phyloP scores from a whole-genome alignment of 2,888 invertebrate genomes.

The Anoplius nigerrimus region DNA sequence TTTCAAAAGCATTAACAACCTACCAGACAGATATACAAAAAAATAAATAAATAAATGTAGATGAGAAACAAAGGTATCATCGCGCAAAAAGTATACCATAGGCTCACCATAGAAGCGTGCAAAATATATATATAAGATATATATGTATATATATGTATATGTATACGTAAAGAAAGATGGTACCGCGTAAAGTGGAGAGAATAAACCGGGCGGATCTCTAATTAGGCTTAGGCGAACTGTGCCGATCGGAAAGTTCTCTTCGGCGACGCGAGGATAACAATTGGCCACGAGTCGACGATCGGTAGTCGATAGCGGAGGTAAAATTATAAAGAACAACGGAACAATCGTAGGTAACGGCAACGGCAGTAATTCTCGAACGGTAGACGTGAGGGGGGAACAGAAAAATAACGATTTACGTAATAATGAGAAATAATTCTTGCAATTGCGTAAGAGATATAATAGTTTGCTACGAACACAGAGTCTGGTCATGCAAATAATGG shows the following conservation, averaged over 20 bases:
- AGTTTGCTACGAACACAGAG: slow-evolving; percentile 72
- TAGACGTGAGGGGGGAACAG: too few species aligned
- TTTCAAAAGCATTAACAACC: slow-evolving; percentile 71
- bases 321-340: slow-evolving; percentile 24
- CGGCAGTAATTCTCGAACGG: slow-evolving; percentile 35
- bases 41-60: slow-evolving; percentile 45
- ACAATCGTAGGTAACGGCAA: slow-evolving; percentile 46
- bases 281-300: background rate
- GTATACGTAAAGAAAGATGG: slow-evolving; percentile 13
- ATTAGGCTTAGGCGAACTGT: too few species aligned
- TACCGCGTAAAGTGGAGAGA: background rate
- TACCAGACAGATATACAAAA: slow-evolving; percentile 64
- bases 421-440: slow-evolving; percentile 62
- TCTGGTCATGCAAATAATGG: slow-evolving; percentile 75
- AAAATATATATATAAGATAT: slow-evolving; percentile 48
- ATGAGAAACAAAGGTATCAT: slow-evolving; percentile 48
- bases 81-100: slow-evolving; percentile 65
- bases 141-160: slow-evolving; percentile 30
- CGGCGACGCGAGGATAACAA: too few species aligned
- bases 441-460: slow-evolving; percentile 71
- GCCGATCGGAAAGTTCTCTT: too few species aligned
- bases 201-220: too few species aligned
- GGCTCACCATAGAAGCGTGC: slow-evolving; percentile 72
- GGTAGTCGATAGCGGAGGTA: slow-evolving; percentile 10
- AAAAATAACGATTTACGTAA: too few species aligned